phyloP scores from a whole-genome alignment of 1,140 invertebrate genomes.

The Dinoponera quadriceps region DNA sequence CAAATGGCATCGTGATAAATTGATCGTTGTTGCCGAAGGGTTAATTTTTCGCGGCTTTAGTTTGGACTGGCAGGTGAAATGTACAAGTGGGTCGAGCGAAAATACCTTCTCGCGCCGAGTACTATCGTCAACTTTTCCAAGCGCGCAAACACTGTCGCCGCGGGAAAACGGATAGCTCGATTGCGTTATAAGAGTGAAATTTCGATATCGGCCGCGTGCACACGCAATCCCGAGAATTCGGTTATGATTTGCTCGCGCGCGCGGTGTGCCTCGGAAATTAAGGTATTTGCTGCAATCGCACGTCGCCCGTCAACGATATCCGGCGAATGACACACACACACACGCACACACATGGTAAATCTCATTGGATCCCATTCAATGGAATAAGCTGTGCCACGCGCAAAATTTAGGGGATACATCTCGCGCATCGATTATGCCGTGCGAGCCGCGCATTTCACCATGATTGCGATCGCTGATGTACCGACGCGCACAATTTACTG shows the following conservation, averaged over 20 bases:
- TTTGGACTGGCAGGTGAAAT: no score
- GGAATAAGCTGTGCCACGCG: slow-evolving; percentile 46
- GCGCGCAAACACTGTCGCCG: background rate
- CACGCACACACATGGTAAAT: slow-evolving; percentile 53
- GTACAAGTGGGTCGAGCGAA: no score
- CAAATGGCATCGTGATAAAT: no score
- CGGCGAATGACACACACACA: slow-evolving; percentile 27
- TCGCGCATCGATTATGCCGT: slow-evolving; percentile 11
- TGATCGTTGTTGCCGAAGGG: no score
- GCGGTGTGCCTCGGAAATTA: slow-evolving; percentile 42
- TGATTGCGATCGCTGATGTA: slow-evolving; percentile 1
- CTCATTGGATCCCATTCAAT: slow-evolving; percentile 45
- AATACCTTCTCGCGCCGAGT: no score
- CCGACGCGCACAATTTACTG: slow-evolving; percentile 2
- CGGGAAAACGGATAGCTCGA: background rate
- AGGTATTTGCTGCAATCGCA: slow-evolving; percentile 56
- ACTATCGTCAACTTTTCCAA: background rate
- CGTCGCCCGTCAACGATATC: slow-evolving; percentile 41
- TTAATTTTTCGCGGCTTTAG: no score
- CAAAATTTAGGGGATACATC: slow-evolving; percentile 56
- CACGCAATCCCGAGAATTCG: slow-evolving; percentile 33
- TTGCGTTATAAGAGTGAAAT: background rate
- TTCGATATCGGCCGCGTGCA: slow-evolving; percentile 13
- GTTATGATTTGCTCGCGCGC: slow-evolving; percentile 35
- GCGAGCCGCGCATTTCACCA: background rate